Base-by-base conservation (phyloP, 2,797 vertebrate species). In the Lophotriccus pileatus region DNA sequence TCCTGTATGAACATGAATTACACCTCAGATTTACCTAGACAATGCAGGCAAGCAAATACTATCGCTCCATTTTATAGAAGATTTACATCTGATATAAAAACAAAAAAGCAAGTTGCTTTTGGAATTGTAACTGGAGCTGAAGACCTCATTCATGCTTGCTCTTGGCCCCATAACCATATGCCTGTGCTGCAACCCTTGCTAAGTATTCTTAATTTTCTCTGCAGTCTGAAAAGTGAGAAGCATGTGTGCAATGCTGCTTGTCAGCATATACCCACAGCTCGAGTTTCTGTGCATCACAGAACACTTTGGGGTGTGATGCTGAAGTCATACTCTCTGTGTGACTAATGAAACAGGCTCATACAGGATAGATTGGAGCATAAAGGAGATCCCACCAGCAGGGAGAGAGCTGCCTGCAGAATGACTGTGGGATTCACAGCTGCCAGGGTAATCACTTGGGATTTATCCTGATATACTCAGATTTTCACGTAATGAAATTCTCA, bases 201-300 rank as follows among this genome's bases (percentile, higher is more conserved):
- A 63, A 60, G 52, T 75, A 47, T 59, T 72, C 47, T 68, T 30
- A 44, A 30, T 80, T 87, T 87, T 74, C 78, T 89, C 62, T 85
- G 79, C 32, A 46, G 80, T 39, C 30, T 75, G 77, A 36, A 30
- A 67, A 78, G 62, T 18, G 53, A 55, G 67, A 77, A 39, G 69
- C 43, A 17, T 14, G 27, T 75, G 56, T 84, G 66, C 69, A 19
- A 9, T 58, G 78, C 64, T 94, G 80, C 14, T 44, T 53, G 79
- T 34, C 68, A 64, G 63, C n/a, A 14, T 4, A 23, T 17, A 46
- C 50, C 32, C 68, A 19, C 36, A 70, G 43, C 82, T 39, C 7
- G 2, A n/a, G 22, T 32, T 72, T 20, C 84, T 0, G 4, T 43
- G 84, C 0, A 0, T 24, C 49, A 55, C 58, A 72, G 89, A 82